These are phyloP conservation scores for Phortica magna DNA, from an alignment of 2,888 invertebrate genomes.

Conservation along the genomic window DNA sequence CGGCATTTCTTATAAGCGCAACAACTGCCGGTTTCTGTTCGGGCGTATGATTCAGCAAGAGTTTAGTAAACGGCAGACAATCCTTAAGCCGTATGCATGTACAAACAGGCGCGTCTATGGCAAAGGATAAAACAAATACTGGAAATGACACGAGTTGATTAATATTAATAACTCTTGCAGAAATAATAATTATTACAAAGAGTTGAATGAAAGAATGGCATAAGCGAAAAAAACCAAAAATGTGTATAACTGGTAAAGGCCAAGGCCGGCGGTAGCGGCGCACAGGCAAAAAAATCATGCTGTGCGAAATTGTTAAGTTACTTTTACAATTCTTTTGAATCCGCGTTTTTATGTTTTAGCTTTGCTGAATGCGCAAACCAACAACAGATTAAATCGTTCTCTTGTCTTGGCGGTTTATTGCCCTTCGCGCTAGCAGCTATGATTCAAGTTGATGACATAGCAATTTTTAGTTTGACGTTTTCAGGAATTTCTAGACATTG, in stretches of 20 bases:
- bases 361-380: conserved; percentile 18
- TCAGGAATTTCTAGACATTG: conserved; percentile 65
- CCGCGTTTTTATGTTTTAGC: background rate
- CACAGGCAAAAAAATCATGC: background rate
- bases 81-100: conserved; percentile 71
- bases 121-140: conserved; percentile 29
- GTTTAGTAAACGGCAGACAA: conserved; percentile 62
- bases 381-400: conserved; percentile 59
- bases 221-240: conserved; percentile 2
- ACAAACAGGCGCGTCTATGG: conserved; percentile 52
- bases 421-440: conserved; percentile 56
- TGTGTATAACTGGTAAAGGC: conserved; percentile 35
- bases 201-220: background rate
- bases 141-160: background rate
- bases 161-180: background rate
- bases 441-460: conserved; percentile 19
- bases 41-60: conserved; percentile 56
- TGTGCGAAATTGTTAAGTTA: conserved; percentile 9
- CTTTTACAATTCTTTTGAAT: conserved; percentile 17
- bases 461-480: conserved; percentile 39
- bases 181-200: conserved; percentile 15
- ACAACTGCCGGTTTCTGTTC: conserved; percentile 59
- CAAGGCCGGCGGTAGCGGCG: conserved; percentile 57
- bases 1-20: conserved; percentile 59
- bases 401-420: conserved; percentile 62